Evolutionary conservation across 2,113 vertebrate species (phyloP).

Genomic region (Brachyhypopomus occidentalis): DNA sequence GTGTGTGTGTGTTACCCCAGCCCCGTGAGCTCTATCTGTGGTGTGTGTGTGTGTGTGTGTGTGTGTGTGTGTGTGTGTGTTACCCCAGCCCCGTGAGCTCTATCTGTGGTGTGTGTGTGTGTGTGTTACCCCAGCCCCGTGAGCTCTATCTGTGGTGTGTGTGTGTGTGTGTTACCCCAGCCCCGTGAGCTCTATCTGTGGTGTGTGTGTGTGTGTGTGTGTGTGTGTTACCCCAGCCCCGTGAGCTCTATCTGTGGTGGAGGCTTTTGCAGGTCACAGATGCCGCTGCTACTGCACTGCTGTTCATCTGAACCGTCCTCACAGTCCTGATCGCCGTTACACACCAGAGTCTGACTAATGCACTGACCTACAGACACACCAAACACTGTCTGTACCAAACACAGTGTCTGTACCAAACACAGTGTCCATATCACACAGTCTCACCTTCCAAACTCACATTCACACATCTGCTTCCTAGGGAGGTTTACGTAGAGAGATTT

Average conservation of each 20-base stretch:
- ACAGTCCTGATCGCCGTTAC: constrained; percentile 93
- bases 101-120: no score
- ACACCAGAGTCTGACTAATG: constrained; percentile 82
- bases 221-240: constrained; percentile 78
- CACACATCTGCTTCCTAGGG: neutral
- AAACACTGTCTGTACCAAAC: constrained; percentile 53
- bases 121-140: no score
- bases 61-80: constrained; percentile 49
- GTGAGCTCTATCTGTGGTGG: constrained; percentile 85
- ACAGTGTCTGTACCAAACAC: neutral
- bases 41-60: constrained; percentile 40
- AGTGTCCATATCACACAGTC: no score
- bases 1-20: constrained; percentile 72
- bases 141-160: no score
- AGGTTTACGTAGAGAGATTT: constrained; percentile 14
- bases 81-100: no score
- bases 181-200: no score
- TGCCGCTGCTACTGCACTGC: constrained; percentile 64
- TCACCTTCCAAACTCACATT: constrained; percentile 7
- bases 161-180: no score
- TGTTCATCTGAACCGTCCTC: constrained; percentile 85
- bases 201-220: no score
- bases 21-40: constrained; percentile 83
- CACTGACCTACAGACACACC: constrained; percentile 74
- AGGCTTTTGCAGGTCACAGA: constrained; percentile 78